Percentiles rank a stretch among this genome's conserved stretches.
phyloP scores from a whole-genome alignment of 2,888 invertebrate genomes.

The Patella caerulea region DNA sequence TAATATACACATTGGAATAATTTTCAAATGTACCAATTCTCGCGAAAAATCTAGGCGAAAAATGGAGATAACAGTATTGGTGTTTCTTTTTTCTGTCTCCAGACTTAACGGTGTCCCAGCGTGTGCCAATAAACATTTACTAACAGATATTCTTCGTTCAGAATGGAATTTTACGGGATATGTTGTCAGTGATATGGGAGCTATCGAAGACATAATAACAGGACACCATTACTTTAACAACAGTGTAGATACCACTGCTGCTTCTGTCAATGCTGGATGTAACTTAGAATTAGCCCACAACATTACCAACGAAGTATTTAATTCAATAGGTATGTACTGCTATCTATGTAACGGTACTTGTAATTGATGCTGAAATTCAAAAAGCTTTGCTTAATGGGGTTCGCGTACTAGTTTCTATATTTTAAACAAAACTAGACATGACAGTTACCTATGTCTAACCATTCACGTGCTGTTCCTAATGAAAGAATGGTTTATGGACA shows the following conservation, averaged over 20 bases:
- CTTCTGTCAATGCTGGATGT: slow-evolving; percentile 56
- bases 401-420: no score
- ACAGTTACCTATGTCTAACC: no score
- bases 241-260: slow-evolving; percentile 52
- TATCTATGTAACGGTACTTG: background rate
- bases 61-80: background rate
- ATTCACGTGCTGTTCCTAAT: no score
- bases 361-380: no score
- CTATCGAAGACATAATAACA: slow-evolving; percentile 57
- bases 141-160: slow-evolving; percentile 60
- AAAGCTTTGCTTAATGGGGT: no score
- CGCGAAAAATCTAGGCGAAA: no score
- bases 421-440: no score
- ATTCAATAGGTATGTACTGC: slow-evolving; percentile 3
- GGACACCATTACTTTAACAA: slow-evolving; percentile 56
- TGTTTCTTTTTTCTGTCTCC: slow-evolving; percentile 10
- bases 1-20: no score
- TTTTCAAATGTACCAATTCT: no score
- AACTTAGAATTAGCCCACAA: slow-evolving; percentile 53
- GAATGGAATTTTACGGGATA: slow-evolving; percentile 67
- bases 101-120: slow-evolving; percentile 68
- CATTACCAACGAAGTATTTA: slow-evolving; percentile 1
- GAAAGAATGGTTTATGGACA: no score
- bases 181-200: slow-evolving; percentile 66
- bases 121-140: slow-evolving; percentile 60